phyloP scores from a whole-genome alignment of 2,888 invertebrate genomes.

The Dasypogon diadema region DNA sequence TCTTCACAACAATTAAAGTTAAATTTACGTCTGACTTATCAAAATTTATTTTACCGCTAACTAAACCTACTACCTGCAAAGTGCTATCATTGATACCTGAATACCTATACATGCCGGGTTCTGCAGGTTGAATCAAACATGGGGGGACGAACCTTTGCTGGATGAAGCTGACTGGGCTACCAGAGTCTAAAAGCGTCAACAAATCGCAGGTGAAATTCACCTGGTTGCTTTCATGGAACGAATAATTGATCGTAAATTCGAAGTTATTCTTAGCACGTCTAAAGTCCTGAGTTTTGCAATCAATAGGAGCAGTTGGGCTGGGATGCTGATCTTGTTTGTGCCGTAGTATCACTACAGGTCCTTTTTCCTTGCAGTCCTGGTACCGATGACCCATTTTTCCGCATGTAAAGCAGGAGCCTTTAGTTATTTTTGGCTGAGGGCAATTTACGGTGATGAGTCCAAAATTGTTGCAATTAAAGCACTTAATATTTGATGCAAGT shows the following conservation, averaged over 20 bases:
- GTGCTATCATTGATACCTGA: not conserved
- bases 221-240: not conserved
- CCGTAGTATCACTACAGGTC: not conserved
- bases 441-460: not conserved
- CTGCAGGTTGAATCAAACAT: not conserved
- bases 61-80: not conserved
- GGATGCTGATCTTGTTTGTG: too few species aligned
- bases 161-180: conserved; percentile 2
- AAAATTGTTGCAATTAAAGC: conserved; percentile 1
- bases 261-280: not conserved
- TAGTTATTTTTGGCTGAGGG: not conserved
- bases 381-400: not conserved
- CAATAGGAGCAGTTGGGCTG: not conserved
- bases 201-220: not conserved
- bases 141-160: not conserved
- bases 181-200: conserved; percentile 3
- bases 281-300: too few species aligned
- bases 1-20: not conserved
- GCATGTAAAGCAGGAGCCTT: not conserved
- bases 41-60: not conserved
- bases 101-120: not conserved
- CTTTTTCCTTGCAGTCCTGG: not conserved
- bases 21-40: not conserved
- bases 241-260: conserved; percentile 1
- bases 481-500: not conserved